A percentile compares a stretch with the other conserved stretches of the same genome.
phyloP scores from a whole-genome alignment of 2,888 invertebrate genomes.

The Cheilosia pagana region DNA sequence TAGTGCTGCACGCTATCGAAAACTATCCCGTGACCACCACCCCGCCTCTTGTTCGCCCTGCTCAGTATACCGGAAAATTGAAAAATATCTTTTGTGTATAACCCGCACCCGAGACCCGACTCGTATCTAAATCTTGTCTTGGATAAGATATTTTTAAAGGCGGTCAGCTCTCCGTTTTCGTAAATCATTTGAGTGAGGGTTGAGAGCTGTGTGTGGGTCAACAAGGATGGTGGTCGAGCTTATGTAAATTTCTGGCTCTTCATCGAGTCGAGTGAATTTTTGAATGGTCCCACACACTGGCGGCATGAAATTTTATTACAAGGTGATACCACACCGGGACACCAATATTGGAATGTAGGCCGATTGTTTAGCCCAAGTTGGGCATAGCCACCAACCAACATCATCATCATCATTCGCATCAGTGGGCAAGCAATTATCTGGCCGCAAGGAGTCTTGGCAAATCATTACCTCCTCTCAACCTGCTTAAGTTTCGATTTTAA shows the following conservation, averaged over 20 bases:
- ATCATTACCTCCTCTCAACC: slow-evolving; percentile 68
- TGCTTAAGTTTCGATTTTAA: slow-evolving; percentile 73
- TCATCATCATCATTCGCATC: slow-evolving; percentile 63
- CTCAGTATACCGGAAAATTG: slow-evolving; percentile 69
- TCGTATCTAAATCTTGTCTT: slow-evolving; percentile 50
- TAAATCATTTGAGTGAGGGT: slow-evolving; percentile 46
- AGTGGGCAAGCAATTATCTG: slow-evolving; percentile 64
- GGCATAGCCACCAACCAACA: neutral
- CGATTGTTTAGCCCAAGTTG: slow-evolving; percentile 64
- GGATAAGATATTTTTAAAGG: slow-evolving; percentile 60
- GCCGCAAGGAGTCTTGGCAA: slow-evolving; percentile 58
- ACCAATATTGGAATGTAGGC: slow-evolving; percentile 47
- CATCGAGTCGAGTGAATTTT: slow-evolving; percentile 36
- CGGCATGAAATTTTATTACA: slow-evolving; percentile 56
- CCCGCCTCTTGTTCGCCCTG: slow-evolving; percentile 23
- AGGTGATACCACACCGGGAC: slow-evolving; percentile 64
- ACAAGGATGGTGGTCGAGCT: slow-evolving; percentile 4
- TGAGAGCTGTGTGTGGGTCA: slow-evolving; percentile 6
- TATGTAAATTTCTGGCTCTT: slow-evolving; percentile 48
- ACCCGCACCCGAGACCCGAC: neutral
- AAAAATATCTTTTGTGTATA: slow-evolving; percentile 65
- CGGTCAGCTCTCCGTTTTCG: slow-evolving; percentile 48
- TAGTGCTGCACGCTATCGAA: slow-evolving; percentile 68
- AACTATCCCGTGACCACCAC: slow-evolving; percentile 63
- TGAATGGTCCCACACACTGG: slow-evolving; percentile 30